Evolutionary conservation across 1,140 invertebrate genomes (phyloP).

Genomic region (Lordiphosa stackelbergi): DNA sequence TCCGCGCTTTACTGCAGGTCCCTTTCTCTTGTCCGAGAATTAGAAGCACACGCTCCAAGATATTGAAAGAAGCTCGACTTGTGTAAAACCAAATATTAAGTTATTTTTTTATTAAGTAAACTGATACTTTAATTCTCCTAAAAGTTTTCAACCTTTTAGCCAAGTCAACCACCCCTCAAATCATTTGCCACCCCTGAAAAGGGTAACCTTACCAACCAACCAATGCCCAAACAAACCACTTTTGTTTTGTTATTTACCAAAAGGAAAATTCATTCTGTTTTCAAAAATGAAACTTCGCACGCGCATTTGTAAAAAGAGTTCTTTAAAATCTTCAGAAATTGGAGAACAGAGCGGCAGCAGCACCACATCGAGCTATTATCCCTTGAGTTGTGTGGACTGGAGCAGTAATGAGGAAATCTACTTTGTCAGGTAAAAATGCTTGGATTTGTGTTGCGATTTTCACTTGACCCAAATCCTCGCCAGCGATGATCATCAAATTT

Average conservation of each 20-base stretch:
- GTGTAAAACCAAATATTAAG: no score
- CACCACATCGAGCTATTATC: constrained; percentile 80
- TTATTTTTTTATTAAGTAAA: no score
- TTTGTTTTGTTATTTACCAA: neutral
- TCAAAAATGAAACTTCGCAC: constrained; percentile 64
- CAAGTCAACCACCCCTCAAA: neutral
- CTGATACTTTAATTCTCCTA: no score
- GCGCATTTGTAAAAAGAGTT: constrained; percentile 59
- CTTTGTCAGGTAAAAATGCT: constrained; percentile 84
- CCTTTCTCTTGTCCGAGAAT: no score
- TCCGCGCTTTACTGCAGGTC: no score
- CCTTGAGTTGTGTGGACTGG: constrained; percentile 93
- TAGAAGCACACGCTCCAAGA: no score
- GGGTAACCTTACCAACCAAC: constrained; percentile 1
- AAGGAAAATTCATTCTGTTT: constrained; percentile 20
- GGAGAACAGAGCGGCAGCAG: constrained; percentile 79
- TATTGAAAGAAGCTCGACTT: no score
- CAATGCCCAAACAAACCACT: neutral
- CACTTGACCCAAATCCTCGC: constrained; percentile 22
- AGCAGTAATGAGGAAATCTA: constrained; percentile 94
- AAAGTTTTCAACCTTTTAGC: neutral
- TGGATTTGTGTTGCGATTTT: neutral
- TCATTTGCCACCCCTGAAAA: constrained; percentile 1
- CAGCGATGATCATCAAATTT: constrained; percentile 93
- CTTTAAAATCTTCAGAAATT: constrained; percentile 31